Evolutionary conservation across 2,888 invertebrate species (phyloP).

Genomic region (Clanis bilineata): DNA sequence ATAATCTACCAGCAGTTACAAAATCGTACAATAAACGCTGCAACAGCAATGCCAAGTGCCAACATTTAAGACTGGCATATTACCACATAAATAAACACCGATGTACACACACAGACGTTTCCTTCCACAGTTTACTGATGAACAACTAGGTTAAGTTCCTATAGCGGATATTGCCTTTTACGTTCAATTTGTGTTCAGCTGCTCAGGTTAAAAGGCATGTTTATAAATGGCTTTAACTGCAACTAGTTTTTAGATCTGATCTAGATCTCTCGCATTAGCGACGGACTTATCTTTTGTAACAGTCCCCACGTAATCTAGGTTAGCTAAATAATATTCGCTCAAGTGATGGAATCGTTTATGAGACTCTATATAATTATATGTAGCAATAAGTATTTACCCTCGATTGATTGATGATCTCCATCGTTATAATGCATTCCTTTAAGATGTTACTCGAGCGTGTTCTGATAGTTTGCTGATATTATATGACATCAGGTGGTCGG

Average conservation of each 20-base stretch:
- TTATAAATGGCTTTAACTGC: neutral
- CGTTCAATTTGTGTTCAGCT: conserved; percentile 7
- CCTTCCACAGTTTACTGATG: neutral
- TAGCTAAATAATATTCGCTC: neutral
- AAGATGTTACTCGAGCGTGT: neutral
- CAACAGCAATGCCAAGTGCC: neutral
- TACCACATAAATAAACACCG: neutral
- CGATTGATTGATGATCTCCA: conserved; percentile 2
- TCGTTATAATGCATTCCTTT: neutral
- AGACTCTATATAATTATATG: neutral
- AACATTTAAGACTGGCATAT: too few relatives aligned
- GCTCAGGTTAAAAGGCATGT: conserved; percentile 6
- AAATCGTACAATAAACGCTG: neutral
- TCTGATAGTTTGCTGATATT: neutral
- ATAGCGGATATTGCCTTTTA: conserved; percentile 9
- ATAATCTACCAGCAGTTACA: neutral
- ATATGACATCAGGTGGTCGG: too few relatives aligned
- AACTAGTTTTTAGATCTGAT: conserved; percentile 11
- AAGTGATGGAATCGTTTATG: neutral
- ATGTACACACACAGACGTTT: neutral
- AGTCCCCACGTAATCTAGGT: conserved; percentile 23
- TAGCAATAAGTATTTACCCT: neutral
- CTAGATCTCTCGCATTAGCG: conserved; percentile 21
- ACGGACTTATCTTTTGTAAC: conserved; percentile 25
- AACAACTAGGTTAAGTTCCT: conserved; percentile 8